Base-by-base conservation (phyloP, 2,797 vertebrate species). In the Schizopygopsis pylzovi region DNA sequence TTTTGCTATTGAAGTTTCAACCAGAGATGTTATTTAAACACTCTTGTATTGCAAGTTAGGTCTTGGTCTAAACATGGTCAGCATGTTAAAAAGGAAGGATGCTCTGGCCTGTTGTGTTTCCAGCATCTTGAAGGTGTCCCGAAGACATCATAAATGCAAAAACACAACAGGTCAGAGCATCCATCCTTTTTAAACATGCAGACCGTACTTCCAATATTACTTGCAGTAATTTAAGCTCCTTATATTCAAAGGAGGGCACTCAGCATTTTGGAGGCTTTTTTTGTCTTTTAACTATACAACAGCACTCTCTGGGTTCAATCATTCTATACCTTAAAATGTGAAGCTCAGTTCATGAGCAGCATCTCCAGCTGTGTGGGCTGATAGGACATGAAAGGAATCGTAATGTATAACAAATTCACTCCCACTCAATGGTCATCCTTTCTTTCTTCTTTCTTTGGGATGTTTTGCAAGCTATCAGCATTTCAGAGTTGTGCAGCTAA, bases 331-430 rank as follows among this genome's bases (percentile, higher is more conserved):
- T 49, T 85, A 88, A 75, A 71, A 41, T 87, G 89, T 86, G 85
- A 83, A 83, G 80, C 88, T 90, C 80, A 81, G 86, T 71, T 87
- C 82, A 82, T 84, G 72, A 76, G 73, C 87, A 89, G 75, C 80
- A 49, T 82, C 61, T 81, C 81, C 85, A 78, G 79, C 87, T 85
- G 88, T 89, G 88, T 89, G 83, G 77, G 84, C 45, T 85, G 90
- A 91, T 89, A 88, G 87, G 73, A 75, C 83, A 87, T 87, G 65
- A 91, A 81, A 90, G 81, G 68, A 91, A 86, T 67, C 68, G 80
- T 90, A 90, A 92, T 92, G 87, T 90, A 90, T 90, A 92, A 87
- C 54, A 86, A 85, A 83, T 86, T 88, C 81, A 90, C 83, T 85
- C 93, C 89, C 88, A 84, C 77, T 85, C 85, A 54, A 47, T 80